Evolutionary conservation across 2,113 vertebrate genomes (phyloP).

Genomic region (Erinaceus europaeus): DNA sequence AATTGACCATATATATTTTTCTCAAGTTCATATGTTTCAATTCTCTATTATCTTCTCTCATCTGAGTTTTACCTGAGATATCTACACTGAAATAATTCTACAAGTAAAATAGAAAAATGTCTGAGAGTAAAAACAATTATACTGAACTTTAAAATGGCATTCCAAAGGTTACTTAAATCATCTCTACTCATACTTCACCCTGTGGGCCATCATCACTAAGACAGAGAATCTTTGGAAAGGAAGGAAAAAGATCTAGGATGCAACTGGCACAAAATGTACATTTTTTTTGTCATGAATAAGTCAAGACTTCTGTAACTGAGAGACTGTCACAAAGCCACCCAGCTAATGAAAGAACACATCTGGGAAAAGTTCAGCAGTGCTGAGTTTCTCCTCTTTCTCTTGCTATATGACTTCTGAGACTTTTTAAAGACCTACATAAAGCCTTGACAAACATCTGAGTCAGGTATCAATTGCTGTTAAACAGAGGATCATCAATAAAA

Average conservation of each 20-base stretch:
- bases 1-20: too few species aligned
- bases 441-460: background rate
- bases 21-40: too few species aligned
- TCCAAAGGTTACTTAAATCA: background rate
- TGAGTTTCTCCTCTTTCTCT: background rate
- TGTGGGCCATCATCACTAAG: background rate
- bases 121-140: too few species aligned
- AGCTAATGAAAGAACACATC: rapidly evolving
- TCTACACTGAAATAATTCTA: too few species aligned
- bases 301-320: background rate
- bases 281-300: background rate
- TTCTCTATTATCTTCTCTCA: too few species aligned
- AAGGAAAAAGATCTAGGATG: background rate
- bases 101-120: too few species aligned
- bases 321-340: background rate
- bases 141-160: too few species aligned
- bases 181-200: background rate
- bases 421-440: background rate
- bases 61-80: too few species aligned
- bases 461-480: background rate
- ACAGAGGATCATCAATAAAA: background rate
- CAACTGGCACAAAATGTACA: background rate
- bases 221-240: background rate
- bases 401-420: background rate
- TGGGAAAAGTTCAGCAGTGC: background rate